Evolutionary conservation across 2,888 invertebrate species (phyloP).

Genomic region (Cheilosia soror): DNA sequence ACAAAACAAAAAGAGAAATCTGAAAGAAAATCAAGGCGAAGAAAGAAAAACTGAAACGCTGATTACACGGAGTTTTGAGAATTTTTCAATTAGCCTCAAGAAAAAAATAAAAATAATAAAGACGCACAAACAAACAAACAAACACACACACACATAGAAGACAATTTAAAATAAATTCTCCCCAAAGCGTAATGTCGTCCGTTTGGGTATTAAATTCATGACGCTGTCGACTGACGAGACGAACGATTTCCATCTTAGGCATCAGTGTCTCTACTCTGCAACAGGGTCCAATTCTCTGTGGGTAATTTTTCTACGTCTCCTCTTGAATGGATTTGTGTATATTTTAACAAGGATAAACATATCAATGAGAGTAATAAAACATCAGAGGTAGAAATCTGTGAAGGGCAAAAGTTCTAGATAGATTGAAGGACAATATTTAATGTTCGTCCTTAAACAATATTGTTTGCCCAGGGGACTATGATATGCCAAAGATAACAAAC

Average conservation of each 20-base stretch:
- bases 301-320: constrained; percentile 16
- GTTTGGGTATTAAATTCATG: constrained; percentile 44
- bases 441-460: background rate
- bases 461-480: background rate
- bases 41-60: constrained; percentile 48
- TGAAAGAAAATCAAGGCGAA: constrained; percentile 13
- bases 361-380: constrained; percentile 13
- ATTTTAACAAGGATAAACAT: constrained; percentile 31
- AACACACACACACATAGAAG: constrained; percentile 36
- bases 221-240: background rate
- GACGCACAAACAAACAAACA: constrained; percentile 19
- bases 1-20: constrained; percentile 2
- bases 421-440: background rate
- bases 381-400: constrained; percentile 2
- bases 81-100: constrained; percentile 66
- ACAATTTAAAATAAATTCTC: constrained; percentile 21
- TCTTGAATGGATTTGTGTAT: background rate
- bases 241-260: background rate
- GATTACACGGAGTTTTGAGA: constrained; percentile 67
- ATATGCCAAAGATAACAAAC: too few species aligned
- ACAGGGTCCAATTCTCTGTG: constrained; percentile 1
- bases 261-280: background rate
- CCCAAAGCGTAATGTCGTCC: constrained; percentile 36
- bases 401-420: background rate
- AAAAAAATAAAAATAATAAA: constrained; percentile 9